Evolutionary conservation across 1,140 invertebrate species (phyloP).

Genomic region (Megalonaias nervosa): DNA sequence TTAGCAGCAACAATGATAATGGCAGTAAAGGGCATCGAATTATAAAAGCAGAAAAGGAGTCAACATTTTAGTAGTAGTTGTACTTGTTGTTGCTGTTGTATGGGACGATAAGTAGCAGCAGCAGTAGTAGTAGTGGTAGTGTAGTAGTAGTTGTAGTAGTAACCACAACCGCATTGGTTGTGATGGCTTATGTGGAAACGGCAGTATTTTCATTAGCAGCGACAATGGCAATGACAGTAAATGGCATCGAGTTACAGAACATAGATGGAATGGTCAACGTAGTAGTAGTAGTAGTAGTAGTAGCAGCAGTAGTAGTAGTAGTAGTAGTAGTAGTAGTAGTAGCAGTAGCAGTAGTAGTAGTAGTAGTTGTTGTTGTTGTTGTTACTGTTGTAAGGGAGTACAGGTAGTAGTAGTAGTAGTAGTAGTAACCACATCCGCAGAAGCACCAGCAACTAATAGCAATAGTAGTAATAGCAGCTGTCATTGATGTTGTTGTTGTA

Average conservation of each 20-base stretch:
- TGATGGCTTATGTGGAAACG: background rate
- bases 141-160: background rate
- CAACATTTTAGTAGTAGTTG: background rate
- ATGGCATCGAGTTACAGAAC: background rate
- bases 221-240: background rate
- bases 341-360: background rate
- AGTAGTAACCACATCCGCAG: background rate
- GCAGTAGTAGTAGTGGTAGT: background rate
- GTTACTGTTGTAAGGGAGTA: background rate
- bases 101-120: background rate
- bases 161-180: background rate
- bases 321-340: background rate
- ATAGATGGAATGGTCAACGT: background rate
- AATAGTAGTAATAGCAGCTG: background rate
- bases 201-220: background rate
- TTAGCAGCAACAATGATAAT: background rate
- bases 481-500: background rate
- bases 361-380: background rate
- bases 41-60: background rate
- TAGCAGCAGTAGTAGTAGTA: background rate
- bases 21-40: background rate
- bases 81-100: no score
- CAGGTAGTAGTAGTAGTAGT: background rate
- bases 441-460: background rate
- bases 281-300: background rate